Conservation (phyloP, 2,113 vertebrate genomes). For the Prolemur simus region DNA sequence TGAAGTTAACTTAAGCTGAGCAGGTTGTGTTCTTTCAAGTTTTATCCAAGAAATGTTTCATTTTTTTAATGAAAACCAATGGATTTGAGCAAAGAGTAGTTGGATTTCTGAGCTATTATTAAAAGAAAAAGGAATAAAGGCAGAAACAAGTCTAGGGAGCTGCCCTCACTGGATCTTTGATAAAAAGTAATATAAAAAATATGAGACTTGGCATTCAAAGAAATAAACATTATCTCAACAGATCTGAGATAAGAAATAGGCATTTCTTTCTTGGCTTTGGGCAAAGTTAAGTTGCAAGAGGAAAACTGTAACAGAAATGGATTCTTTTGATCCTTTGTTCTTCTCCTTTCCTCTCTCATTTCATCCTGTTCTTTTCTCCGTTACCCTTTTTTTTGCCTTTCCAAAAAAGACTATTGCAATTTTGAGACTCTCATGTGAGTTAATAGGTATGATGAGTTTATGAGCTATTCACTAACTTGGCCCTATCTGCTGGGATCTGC, state of each 20-base stretch:
- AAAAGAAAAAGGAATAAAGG: slow-evolving; percentile 51
- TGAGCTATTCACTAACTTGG: neutral
- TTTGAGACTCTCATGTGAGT: neutral
- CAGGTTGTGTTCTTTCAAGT: slow-evolving; percentile 26
- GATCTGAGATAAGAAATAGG: slow-evolving; percentile 63
- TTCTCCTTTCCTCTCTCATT: neutral
- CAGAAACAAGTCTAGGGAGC: slow-evolving; percentile 39
- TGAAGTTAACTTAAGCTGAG: neutral
- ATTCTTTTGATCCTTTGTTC: slow-evolving; percentile 25
- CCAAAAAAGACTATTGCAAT: neutral
- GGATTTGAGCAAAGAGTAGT: neutral
- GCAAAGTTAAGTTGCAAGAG: slow-evolving; percentile 46
- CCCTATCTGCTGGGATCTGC: neutral
- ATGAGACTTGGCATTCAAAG: slow-evolving; percentile 52
- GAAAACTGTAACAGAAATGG: slow-evolving; percentile 9
- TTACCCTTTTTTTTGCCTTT: neutral
- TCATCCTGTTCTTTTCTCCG: neutral
- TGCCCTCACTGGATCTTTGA: slow-evolving; percentile 18
- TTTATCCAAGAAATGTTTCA: slow-evolving; percentile 38
- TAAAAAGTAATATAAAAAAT: slow-evolving; percentile 43
- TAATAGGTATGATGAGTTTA: neutral
- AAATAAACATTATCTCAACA: slow-evolving; percentile 58
- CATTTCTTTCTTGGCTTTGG: slow-evolving; percentile 20
- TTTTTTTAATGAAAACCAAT: slow-evolving; percentile 52
- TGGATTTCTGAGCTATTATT: slow-evolving; percentile 60